These are phyloP conservation scores for Blastomussa wellsi DNA, from an alignment of 92 coral and sea anemone genomes.

Conservation along the genomic window DNA sequence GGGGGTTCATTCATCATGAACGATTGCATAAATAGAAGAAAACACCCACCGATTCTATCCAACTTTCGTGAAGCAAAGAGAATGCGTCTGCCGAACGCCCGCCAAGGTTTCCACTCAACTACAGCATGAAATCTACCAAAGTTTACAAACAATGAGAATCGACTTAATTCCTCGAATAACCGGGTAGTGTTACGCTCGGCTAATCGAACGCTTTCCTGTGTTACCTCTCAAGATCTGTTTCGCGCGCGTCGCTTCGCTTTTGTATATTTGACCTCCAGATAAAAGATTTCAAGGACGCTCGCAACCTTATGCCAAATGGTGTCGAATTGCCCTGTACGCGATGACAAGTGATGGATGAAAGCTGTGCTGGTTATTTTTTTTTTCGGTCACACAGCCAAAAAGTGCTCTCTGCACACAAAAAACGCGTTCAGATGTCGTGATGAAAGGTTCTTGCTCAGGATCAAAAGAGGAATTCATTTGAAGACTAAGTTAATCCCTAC, in stretches of 20 bases:
- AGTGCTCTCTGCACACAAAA: not conserved
- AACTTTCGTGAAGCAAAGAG: not conserved
- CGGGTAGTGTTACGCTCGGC: constrained; percentile 24
- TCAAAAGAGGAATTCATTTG: constrained; percentile 11
- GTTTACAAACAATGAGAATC: constrained; percentile 33
- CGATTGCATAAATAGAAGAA: not conserved
- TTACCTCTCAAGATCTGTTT: not conserved
- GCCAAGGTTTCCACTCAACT: not conserved
- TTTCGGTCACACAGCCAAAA: constrained; percentile 24
- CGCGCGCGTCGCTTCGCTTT: not conserved
- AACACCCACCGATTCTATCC: constrained; percentile 1
- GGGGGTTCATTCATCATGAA: constrained; percentile 6
- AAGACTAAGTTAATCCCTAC: constrained; percentile 7
- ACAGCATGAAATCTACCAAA: constrained; percentile 21
- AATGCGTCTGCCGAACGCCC: not conserved
- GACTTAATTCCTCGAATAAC: constrained; percentile 27
- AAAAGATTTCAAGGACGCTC: not conserved
- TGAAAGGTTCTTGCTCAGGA: not conserved
- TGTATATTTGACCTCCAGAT: constrained; percentile 11
- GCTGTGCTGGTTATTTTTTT: not conserved
- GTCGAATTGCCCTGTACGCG: constrained; percentile 16
- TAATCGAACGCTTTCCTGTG: constrained; percentile 7
- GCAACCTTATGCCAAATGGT: not conserved
- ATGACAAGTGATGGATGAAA: constrained; percentile 3
- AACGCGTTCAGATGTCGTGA: not conserved